Percentiles rank a stretch among this genome's conserved stretches.
Conservation (phyloP, 2,113 vertebrate genomes). For the Poeciliopsis retropinna region DNA sequence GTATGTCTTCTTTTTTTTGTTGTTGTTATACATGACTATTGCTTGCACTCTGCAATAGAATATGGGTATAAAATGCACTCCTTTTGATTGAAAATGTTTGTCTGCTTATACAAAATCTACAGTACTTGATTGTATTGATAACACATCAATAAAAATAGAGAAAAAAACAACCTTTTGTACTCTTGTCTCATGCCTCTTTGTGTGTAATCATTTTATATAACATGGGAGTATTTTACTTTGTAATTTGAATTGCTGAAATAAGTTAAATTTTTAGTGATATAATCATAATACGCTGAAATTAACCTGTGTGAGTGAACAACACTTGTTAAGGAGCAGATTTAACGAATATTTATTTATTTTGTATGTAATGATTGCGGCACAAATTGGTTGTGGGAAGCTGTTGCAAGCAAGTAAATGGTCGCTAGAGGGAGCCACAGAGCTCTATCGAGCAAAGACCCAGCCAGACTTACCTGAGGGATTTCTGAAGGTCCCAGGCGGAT, state of each 20-base stretch:
- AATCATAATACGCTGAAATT: no score
- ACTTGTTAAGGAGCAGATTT: background rate
- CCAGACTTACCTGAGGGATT: background rate
- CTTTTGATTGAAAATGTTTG: conserved; percentile 87
- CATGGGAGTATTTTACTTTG: no score
- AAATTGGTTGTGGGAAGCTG: background rate
- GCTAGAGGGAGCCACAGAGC: conserved; percentile 53
- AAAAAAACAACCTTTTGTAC: conserved; percentile 88
- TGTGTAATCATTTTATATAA: no score
- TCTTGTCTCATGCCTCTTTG: conserved; percentile 27
- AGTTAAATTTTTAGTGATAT: no score
- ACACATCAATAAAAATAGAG: conserved; percentile 89
- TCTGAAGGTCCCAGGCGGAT: background rate
- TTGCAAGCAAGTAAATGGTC: conserved; percentile 17
- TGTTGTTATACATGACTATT: conserved; percentile 82
- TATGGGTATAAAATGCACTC: conserved; percentile 90
- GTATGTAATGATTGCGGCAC: background rate
- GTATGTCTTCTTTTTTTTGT: conserved; percentile 54
- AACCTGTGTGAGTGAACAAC: background rate
- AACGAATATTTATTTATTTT: background rate
- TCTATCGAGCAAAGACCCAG: background rate
- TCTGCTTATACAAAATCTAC: conserved; percentile 89
- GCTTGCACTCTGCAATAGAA: conserved; percentile 87
- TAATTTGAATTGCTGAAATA: no score
- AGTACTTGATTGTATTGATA: conserved; percentile 93